Evolutionary conservation across 2,888 invertebrate genomes (phyloP).

Genomic region (Himalopsyche anomala): DNA sequence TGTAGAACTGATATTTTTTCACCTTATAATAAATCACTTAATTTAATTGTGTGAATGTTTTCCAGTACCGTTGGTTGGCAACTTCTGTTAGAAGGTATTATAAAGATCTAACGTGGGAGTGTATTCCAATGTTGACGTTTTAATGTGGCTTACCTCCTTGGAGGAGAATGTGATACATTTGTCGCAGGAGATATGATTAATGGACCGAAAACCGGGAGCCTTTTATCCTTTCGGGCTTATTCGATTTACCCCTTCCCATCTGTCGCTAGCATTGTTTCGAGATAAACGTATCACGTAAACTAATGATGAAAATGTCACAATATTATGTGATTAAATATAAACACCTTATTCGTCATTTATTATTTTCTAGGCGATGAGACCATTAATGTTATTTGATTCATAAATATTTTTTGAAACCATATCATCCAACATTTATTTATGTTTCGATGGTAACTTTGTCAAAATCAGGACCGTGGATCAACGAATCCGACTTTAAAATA

Average conservation of each 20-base stretch:
- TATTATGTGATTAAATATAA: constrained; percentile 10
- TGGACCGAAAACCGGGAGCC: constrained; percentile 49
- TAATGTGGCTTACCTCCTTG: constrained; percentile 62
- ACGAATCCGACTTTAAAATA: too few relatives aligned
- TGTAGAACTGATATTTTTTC: too few relatives aligned
- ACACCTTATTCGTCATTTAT: background rate
- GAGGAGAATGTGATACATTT: constrained; percentile 63
- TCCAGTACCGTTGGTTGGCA: constrained; percentile 15
- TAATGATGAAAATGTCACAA: constrained; percentile 39
- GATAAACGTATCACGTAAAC: constrained; percentile 11
- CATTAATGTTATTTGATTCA: too few relatives aligned
- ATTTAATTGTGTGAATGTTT: too few relatives aligned
- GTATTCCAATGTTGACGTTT: constrained; percentile 61
- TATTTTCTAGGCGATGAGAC: too few relatives aligned
- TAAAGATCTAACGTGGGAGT: constrained; percentile 43
- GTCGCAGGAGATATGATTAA: constrained; percentile 64
- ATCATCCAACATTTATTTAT: too few relatives aligned
- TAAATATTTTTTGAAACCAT: too few relatives aligned
- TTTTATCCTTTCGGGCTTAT: constrained; percentile 41
- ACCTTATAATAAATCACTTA: too few relatives aligned
- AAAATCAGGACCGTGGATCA: too few relatives aligned
- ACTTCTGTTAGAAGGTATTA: constrained; percentile 5
- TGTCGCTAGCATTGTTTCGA: constrained; percentile 19
- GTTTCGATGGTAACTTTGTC: too few relatives aligned
- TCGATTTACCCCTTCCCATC: constrained; percentile 22